Base-by-base conservation (phyloP, 1,140 invertebrate species). In the Galleria mellonella region DNA sequence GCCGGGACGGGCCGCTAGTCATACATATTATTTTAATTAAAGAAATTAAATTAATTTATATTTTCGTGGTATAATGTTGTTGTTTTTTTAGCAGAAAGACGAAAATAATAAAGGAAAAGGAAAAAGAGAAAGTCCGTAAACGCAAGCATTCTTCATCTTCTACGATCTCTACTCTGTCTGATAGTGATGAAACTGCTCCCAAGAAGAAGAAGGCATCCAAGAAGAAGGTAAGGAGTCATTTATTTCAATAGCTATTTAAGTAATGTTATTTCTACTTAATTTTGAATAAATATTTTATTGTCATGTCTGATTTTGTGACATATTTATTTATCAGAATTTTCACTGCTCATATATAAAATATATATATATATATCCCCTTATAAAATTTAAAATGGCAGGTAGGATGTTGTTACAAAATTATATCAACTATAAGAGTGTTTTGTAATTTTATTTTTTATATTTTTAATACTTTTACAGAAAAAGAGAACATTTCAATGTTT, bases 191-290 rank as follows among this genome's bases (percentile, higher is more conserved):
- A 23, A 23, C 17, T 0, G 55, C 55, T 9, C 28, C 43, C 0
- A 67, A 52, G 39, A 73, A 68, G 36, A 71, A 58, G 41, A 71
- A 62, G 37, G 74, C 73, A 13, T 4, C 59, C 1, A 79, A 78
- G 50, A 78, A 72, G 39, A 77, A 79, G 60, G 73, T 72, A 49
- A 32, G 13, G n/a, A n/a, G n/a, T n/a, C n/a, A n/a, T n/a, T n/a
- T 33, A 4, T 1, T 12, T 33, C 30, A 32, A 3, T 32, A 5
- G 3, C 11, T 5, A 32, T 5, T 2, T 5, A n/a, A 5, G 30
- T 32, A 32, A n/a, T 32, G 11, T 29, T 4, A 4, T 32, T 5
- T 8, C 30, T n/a, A 2, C 2, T 32, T 33, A 9, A 10, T 12
- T n/a, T n/a, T n/a, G n/a, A n/a, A n/a, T n/a, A n/a, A n/a, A n/a